Base-by-base conservation (phyloP, 1,140 invertebrate species). In the Uloborus diversus region DNA sequence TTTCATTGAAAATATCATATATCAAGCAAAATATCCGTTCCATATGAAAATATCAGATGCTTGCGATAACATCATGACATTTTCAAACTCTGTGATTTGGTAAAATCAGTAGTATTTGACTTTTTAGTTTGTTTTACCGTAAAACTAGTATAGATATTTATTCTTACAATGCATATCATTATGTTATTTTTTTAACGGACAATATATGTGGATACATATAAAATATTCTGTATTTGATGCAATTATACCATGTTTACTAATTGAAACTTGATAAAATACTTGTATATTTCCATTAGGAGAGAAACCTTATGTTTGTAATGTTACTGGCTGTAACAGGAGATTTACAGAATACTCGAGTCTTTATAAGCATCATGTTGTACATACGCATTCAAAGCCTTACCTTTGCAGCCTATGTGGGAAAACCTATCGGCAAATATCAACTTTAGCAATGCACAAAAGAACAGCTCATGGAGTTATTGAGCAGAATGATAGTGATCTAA, bases 261-360 rank as follows among this genome's bases (percentile, higher is more conserved):
- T 9, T 42, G 9, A 42, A n/a, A n/a, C n/a, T 28, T 64, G 69
- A 23, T 37, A 27, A 23, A 25, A 80, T 20, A 27, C 13, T 49
- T 20, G 4, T 23, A 30, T 33, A 27, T 79, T 35, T 37, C 0
- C 27, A 25, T 14, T 80, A 87, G 87, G 88, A 57, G 87, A 88
- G 75, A 88, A 88, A 78, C 88, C 88, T 2, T 88, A 88, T 82
- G 85, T 86, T 1, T 88, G 88, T 82, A 85, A 85, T 30, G 85
- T 89, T 28, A 83, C 90, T 85, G 90, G 89, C 68, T 93, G 92
- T 86, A 89, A 89, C 9, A 91, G 91, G 84, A 86, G 90, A 37
- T 93, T 93, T 82, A 93, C 92, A 2, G 92, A 93, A 84, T 93
- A 93, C 84, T 93, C 92, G 56, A 92, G 91, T 83, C 87, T 93